Evolutionary conservation across 2,797 vertebrate genomes (phyloP), one percentile per base, ranked within the genome.

Genomic region (Pagetopsis macropterus): DNA sequence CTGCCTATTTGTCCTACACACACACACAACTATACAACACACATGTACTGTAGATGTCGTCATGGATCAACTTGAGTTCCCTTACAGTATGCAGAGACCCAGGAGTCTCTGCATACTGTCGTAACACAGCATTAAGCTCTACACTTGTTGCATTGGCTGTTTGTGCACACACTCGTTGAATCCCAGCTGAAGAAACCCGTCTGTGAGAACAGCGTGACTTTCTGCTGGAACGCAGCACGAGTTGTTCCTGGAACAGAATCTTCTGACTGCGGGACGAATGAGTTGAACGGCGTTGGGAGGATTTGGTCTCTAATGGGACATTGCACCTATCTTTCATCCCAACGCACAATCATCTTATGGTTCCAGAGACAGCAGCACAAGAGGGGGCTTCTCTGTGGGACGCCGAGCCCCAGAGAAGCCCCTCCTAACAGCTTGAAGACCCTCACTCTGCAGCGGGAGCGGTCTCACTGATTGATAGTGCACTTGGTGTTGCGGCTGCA

Each of bases 391-490:
- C 57, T 62, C 44, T 21, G 65, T 54, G 1, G 10, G 65, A 72
- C 43, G 59, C 19, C 23, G 41, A 46, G 52, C 23, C 46, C 64
- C 5, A 16, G 70, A 37, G 9, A 62, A 41, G 19, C 37, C 45
- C 8, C 6, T 12, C 41, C 1, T 0, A 50, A 56, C 27, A 48
- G 46, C 37, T 9, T 2, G 3, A 48, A 65, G 71, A 78, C 56
- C 10, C 48, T 27, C 49, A 64, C n/a, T 78, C 60, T 55, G 54
- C 70, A 79, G 49, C 52, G 31, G 66, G 79, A 76, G 74, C 31
- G 16, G 45, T 31, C 41, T 60, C 1, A 61, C 65, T 72, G 85
- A 91, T 84, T 81, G 57, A 86, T 78, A 56, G 46, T 16, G 12
- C 49, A 67, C 81, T 77, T 75, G 17, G 63, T 78, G 79, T 80